Conservation (phyloP, 2,113 vertebrate species). For the Tichodroma muraria region DNA sequence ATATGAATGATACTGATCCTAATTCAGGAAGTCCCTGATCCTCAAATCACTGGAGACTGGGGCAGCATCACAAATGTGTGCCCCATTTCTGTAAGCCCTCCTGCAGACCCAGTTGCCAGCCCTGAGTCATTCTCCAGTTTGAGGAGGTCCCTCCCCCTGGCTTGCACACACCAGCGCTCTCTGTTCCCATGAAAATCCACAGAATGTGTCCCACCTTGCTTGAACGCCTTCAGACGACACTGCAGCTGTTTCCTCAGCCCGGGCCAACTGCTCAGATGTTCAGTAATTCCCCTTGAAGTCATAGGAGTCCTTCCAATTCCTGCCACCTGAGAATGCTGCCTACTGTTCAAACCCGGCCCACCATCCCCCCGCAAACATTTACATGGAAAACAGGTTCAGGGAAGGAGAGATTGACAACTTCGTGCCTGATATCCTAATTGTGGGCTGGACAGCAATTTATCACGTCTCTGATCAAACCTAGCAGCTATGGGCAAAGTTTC, state of each 20-base stretch:
- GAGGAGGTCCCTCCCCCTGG: not conserved
- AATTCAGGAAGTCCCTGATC: not conserved
- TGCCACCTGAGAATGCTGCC: constrained; percentile 37
- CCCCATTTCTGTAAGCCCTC: not conserved
- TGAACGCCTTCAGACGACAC: not conserved
- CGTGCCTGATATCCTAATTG: not conserved
- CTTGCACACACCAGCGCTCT: not conserved
- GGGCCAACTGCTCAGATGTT: not conserved
- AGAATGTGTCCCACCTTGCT: not conserved
- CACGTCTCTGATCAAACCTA: constrained; percentile 32
- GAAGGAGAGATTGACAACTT: constrained; percentile 10
- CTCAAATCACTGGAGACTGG: not conserved
- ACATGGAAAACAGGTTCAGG: constrained; percentile 34
- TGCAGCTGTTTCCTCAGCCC: not conserved
- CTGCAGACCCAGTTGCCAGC: not conserved
- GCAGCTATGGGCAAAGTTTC: constrained; percentile 13
- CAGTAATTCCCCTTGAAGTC: constrained; percentile 28
- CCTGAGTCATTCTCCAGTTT: not conserved
- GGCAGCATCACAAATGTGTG: not conserved
- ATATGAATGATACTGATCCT: not conserved
- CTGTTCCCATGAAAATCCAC: not conserved
- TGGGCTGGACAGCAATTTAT: constrained; percentile 44
- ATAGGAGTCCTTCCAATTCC: constrained; percentile 10
- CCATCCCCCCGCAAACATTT: not conserved
- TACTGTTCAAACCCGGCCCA: not conserved